Conservation (phyloP, 2,113 vertebrate genomes). For the Antechinus stuartii region DNA sequence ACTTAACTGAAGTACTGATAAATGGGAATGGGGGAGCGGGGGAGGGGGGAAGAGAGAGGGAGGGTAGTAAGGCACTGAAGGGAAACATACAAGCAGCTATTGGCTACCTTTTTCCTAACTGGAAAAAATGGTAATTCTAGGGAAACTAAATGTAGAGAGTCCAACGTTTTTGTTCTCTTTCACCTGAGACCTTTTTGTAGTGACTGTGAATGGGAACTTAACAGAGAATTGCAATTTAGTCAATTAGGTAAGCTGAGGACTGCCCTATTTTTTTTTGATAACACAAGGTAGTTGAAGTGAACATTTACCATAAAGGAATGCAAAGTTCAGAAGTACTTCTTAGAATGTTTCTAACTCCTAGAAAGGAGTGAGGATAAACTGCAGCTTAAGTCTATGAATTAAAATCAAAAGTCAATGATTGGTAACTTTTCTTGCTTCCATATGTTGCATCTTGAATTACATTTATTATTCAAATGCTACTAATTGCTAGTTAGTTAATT, state of each 20-base stretch:
- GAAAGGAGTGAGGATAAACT: not conserved
- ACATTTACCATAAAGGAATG: not conserved
- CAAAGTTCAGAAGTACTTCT: not conserved
- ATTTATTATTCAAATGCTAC: not conserved
- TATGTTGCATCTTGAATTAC: not conserved
- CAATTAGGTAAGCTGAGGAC: not conserved
- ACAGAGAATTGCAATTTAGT: not conserved
- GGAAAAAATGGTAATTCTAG: not conserved
- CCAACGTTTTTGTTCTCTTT: not conserved
- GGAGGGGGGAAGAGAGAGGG: too few relatives aligned
- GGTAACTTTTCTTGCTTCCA: not conserved
- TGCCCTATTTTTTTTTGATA: not conserved
- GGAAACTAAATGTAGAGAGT: not conserved
- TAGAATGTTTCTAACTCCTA: not conserved
- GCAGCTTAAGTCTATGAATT: not conserved
- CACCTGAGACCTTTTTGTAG: not conserved
- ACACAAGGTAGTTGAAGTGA: not conserved
- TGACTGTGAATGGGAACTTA: not conserved
- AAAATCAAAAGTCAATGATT: not conserved
- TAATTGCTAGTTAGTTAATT: not conserved
- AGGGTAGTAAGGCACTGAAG: not conserved
- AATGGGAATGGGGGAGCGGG: not conserved
- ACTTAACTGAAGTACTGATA: conserved; percentile 6
- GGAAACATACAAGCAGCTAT: not conserved
- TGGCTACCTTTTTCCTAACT: not conserved